Evolutionary conservation across 2,113 vertebrate genomes (phyloP).

Genomic region (Phyllopteryx taeniolatus): DNA sequence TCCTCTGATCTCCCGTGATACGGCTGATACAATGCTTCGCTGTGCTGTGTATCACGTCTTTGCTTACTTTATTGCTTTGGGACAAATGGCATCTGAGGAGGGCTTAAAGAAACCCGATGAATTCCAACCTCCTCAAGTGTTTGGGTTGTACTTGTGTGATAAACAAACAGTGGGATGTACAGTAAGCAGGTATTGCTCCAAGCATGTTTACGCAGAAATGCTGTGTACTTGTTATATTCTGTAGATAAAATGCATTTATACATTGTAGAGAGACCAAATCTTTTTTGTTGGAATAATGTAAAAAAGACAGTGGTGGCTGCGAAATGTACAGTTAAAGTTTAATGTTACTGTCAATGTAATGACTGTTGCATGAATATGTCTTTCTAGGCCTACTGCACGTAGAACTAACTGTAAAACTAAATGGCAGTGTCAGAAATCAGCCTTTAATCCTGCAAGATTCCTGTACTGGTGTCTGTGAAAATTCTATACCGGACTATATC

Average conservation of each 20-base stretch:
- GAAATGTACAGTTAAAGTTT: not conserved
- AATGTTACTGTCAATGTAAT: not conserved
- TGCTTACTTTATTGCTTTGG: constrained; percentile 4
- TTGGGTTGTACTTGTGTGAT: constrained; percentile 13
- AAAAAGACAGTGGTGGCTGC: not conserved
- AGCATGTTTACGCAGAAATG: constrained; percentile 23
- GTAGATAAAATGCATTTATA: not conserved
- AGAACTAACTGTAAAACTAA: not conserved
- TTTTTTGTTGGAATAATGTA: not conserved
- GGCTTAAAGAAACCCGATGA: constrained; percentile 27
- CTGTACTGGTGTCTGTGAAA: constrained; percentile 6
- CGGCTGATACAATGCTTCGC: constrained; percentile 15
- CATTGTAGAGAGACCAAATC: not conserved
- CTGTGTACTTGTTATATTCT: not conserved
- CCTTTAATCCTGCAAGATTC: constrained; percentile 51
- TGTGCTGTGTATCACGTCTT: constrained; percentile 25
- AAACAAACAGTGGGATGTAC: constrained; percentile 27
- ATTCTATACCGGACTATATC: not conserved
- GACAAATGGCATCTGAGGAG: constrained; percentile 29
- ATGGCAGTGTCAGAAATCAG: constrained; percentile 28
- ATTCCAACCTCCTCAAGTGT: constrained; percentile 20
- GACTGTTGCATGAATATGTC: not conserved
- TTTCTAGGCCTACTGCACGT: not conserved
- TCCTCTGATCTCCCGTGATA: constrained; percentile 35
- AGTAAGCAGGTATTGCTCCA: constrained; percentile 21